A percentile compares a stretch with the other conserved stretches of the same genome.
These are phyloP conservation scores for Hirtodrosophila alboralis DNA, from an alignment of 2,888 invertebrate genomes.

Conservation along the genomic window DNA sequence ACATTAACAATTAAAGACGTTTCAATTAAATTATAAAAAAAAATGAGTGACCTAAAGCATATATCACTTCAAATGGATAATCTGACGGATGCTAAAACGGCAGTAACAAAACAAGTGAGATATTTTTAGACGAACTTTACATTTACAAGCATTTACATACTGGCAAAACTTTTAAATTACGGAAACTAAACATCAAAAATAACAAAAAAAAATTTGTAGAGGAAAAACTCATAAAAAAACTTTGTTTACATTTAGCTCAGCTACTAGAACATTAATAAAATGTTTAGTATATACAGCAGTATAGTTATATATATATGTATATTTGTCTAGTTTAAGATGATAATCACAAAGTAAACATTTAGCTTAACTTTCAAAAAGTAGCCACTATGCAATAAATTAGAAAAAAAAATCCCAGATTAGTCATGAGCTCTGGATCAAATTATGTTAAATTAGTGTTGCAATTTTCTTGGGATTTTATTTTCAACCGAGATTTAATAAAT, in stretches of 20 bases:
- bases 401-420: constrained; percentile 52
- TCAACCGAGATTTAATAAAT: neutral
- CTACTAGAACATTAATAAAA: constrained; percentile 24
- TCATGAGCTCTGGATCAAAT: constrained; percentile 40
- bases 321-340: constrained; percentile 20
- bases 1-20: constrained; percentile 32
- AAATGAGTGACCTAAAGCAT: constrained; percentile 58
- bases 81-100: constrained; percentile 15
- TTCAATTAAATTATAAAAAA: constrained; percentile 25
- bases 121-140: constrained; percentile 5
- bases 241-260: constrained; percentile 14
- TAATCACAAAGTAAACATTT: constrained; percentile 50
- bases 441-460: constrained; percentile 2
- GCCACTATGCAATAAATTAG: neutral
- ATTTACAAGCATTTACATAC: constrained; percentile 18
- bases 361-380: constrained; percentile 31
- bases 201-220: constrained; percentile 13
- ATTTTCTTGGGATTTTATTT: constrained; percentile 24
- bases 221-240: neutral
- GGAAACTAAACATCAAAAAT: constrained; percentile 1
- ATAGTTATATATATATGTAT: constrained; percentile 3
- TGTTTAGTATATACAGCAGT: constrained; percentile 7
- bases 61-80: constrained; percentile 61
- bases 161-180: neutral
- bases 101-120: constrained; percentile 51